phyloP scores from a whole-genome alignment of 2,888 invertebrate species.

The Trissolcus japonicus region DNA sequence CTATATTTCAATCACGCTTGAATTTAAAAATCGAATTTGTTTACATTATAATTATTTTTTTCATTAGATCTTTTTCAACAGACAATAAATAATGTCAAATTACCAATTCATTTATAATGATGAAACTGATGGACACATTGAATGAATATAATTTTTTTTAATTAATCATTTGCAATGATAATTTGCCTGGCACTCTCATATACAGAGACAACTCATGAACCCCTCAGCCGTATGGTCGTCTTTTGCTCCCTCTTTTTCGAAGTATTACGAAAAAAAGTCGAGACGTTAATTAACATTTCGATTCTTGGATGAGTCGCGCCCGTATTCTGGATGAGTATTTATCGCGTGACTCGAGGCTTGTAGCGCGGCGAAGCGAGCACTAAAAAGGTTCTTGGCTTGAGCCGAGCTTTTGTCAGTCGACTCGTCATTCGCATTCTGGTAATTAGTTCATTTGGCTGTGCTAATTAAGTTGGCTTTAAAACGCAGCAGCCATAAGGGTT shows the following conservation, averaged over 20 bases:
- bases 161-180: conserved; percentile 32
- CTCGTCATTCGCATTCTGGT: conserved; percentile 70
- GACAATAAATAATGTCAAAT: too few species aligned
- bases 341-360: conserved; percentile 39
- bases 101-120: too few species aligned
- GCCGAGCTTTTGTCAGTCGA: conserved; percentile 66
- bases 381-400: conserved; percentile 52
- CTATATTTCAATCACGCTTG: too few species aligned
- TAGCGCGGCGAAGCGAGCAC: conserved; percentile 43
- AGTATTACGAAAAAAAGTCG: conserved; percentile 56
- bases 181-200: conserved; percentile 2
- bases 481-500: conserved; percentile 52
- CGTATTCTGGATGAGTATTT: conserved; percentile 44
- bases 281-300: conserved; percentile 70
- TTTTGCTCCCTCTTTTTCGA: conserved; percentile 48
- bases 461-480: conserved; percentile 71
- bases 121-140: too few species aligned
- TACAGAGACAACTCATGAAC: conserved; percentile 4
- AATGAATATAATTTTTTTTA: conserved; percentile 19
- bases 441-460: conserved; percentile 74
- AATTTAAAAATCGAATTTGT: too few species aligned
- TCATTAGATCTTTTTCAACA: too few species aligned
- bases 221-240: conserved; percentile 27
- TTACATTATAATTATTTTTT: too few species aligned
- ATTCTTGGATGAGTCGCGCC: conserved; percentile 58